Conservation (phyloP, 2,113 vertebrate species). For the Tetrao urogallus region DNA sequence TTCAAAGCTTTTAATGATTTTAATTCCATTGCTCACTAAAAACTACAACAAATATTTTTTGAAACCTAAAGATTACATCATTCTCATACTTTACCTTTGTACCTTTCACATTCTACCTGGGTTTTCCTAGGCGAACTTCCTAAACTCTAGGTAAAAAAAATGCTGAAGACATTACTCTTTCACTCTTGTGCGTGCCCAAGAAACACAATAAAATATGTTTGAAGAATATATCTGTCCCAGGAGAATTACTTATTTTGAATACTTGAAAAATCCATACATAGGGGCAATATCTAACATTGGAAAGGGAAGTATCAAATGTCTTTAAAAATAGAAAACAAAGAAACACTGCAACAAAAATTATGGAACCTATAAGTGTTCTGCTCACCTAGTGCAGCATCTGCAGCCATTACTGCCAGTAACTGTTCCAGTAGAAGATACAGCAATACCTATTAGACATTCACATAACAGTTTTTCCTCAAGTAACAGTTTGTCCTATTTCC, state of each 20-base stretch:
- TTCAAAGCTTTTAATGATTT: slow-evolving; percentile 28
- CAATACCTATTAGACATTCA: not conserved
- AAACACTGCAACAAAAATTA: not conserved
- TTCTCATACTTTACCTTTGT: not conserved
- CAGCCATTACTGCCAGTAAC: not conserved
- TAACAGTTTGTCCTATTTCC: not conserved
- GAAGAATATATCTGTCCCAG: not conserved
- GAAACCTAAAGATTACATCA: not conserved
- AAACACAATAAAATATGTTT: not conserved
- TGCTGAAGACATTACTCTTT: not conserved
- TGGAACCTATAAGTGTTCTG: fast-evolving
- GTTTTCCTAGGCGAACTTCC: not conserved
- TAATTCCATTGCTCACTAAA: slow-evolving; percentile 2
- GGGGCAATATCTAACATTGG: not conserved
- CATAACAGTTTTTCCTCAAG: not conserved
- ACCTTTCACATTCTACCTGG: not conserved
- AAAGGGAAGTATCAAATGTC: not conserved
- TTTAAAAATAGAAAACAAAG: not conserved
- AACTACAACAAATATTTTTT: not conserved
- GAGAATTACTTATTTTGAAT: not conserved
- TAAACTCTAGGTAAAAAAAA: not conserved
- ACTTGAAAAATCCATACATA: not conserved
- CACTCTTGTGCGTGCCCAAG: not conserved
- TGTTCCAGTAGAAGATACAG: not conserved
- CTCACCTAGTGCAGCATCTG: not conserved